Conservation (phyloP, 2,888 invertebrate genomes). For the Seladonia tumulorum region DNA sequence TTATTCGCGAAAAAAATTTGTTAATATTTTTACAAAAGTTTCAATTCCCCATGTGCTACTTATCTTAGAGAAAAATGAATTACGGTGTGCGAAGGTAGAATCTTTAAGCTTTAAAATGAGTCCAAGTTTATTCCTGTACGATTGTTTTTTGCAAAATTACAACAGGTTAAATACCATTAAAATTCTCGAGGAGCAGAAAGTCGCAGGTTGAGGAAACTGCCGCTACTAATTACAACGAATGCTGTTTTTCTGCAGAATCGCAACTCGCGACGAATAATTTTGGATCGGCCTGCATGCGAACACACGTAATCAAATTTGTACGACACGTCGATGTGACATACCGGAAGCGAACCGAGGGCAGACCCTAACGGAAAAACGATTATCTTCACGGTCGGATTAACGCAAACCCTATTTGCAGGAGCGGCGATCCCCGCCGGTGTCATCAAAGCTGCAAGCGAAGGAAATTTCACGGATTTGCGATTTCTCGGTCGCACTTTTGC, state of each 20-base stretch:
- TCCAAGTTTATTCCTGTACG: too few relatives aligned
- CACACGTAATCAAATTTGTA: slow-evolving; percentile 31
- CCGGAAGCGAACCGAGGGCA: slow-evolving; percentile 54
- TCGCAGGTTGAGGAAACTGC: too few relatives aligned
- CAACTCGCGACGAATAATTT: background rate
- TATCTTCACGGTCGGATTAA: slow-evolving; percentile 72
- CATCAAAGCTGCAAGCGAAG: slow-evolving; percentile 58
- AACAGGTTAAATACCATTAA: too few relatives aligned
- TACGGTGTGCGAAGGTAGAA: too few relatives aligned
- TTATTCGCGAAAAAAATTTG: too few relatives aligned
- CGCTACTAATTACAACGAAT: background rate
- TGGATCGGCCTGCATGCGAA: slow-evolving; percentile 9
- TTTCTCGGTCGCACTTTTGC: slow-evolving; percentile 44
- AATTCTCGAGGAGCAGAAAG: too few relatives aligned
- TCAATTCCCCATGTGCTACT: too few relatives aligned
- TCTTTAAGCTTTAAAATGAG: too few relatives aligned
- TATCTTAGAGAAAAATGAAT: too few relatives aligned
- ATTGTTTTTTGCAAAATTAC: too few relatives aligned
- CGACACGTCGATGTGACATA: slow-evolving; percentile 43
- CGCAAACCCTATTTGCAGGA: slow-evolving; percentile 63
- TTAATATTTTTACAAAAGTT: too few relatives aligned
- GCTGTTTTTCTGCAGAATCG: background rate
- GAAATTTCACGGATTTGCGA: slow-evolving; percentile 64
- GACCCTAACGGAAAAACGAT: slow-evolving; percentile 72
- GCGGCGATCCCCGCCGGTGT: slow-evolving; percentile 60